These are phyloP conservation scores for Rousettus leschenaultii DNA, from an alignment of 2,113 vertebrate genomes.

Conservation along the genomic window DNA sequence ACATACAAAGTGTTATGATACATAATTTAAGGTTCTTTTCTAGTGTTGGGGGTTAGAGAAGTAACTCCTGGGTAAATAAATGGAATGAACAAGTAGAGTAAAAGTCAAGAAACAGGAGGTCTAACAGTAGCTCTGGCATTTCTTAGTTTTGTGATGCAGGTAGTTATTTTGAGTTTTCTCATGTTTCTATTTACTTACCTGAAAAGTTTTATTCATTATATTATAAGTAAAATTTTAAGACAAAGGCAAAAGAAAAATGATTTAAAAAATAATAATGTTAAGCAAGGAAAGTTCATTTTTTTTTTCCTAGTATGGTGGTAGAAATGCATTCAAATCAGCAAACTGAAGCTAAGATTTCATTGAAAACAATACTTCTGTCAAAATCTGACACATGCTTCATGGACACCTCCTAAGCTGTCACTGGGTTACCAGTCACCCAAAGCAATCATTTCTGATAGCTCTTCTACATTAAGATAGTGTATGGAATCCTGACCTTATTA, in stretches of 20 bases:
- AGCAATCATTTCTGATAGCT: conserved; percentile 49
- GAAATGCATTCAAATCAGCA: conserved; percentile 16
- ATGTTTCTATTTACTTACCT: background rate
- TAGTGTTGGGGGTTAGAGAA: background rate
- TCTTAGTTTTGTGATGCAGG: background rate
- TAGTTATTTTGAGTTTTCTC: background rate
- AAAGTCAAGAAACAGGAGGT: background rate
- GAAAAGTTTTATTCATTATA: background rate
- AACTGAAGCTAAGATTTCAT: background rate
- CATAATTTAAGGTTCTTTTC: background rate
- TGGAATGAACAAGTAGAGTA: accelerated
- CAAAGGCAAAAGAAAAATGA: background rate
- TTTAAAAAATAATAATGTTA: background rate
- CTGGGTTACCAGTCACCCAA: conserved; percentile 3
- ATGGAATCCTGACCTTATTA: conserved; percentile 41
- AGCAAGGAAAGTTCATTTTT: background rate
- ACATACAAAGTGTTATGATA: background rate
- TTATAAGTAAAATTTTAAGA: background rate
- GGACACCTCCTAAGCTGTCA: conserved; percentile 18
- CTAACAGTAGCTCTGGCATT: background rate
- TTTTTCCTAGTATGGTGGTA: background rate
- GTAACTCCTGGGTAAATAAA: background rate
- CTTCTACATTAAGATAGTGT: background rate
- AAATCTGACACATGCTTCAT: conserved; percentile 42
- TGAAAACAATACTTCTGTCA: conserved; percentile 8